Evolutionary conservation across 2,797 vertebrate species (phyloP), one percentile per base, ranked within the genome.

Genomic region (Alcedo quadribrachys): DNA sequence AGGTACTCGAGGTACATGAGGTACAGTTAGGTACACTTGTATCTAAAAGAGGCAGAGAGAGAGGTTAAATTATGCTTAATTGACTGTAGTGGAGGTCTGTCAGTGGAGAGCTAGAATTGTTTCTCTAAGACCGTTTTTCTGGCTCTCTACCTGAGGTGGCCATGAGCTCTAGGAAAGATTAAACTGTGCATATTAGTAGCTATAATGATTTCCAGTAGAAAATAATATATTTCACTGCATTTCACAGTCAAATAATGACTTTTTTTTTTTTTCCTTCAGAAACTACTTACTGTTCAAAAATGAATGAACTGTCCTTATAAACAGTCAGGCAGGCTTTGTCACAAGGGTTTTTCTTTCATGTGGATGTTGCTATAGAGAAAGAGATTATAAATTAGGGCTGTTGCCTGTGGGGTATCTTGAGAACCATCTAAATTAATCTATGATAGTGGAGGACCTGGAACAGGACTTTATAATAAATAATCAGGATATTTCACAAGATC

Each of bases 261-360:
- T 88, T 92, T 93, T 80, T 70, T 93, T 79, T 67, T 67, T 76
- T 81, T 84, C 57, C 53, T 84, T 83, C 74, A 77, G 63, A 86
- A 92, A 67, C 50, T 30, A 67, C 28, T 79, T 66, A 46, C 48
- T 12, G 12, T 89, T 81, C 67, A 79, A 66, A 60, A 86, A 73
- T 45, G 8, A 84, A 24, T 2, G 11, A 63, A 57, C 55, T 63
- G 58, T 30, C 45, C 77, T 81, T 80, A 61, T 40, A 84, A 82
- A 76, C 28, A 92, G 73, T 27, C n/a, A 45, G 18, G 32, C 17
- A 88, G 77, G 76, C 55, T 66, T n/a, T 25, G 48, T 53, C 85
- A 76, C 11, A 5, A 74, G 74, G 71, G 24, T 21, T 94, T 87
- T 74, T 63, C 35, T 91, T 90, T 90, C 15, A 53, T 78, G 82